These are phyloP conservation scores for Lasioglossum zephyrum DNA, from an alignment of 2,888 invertebrate species.

Conservation along the genomic window DNA sequence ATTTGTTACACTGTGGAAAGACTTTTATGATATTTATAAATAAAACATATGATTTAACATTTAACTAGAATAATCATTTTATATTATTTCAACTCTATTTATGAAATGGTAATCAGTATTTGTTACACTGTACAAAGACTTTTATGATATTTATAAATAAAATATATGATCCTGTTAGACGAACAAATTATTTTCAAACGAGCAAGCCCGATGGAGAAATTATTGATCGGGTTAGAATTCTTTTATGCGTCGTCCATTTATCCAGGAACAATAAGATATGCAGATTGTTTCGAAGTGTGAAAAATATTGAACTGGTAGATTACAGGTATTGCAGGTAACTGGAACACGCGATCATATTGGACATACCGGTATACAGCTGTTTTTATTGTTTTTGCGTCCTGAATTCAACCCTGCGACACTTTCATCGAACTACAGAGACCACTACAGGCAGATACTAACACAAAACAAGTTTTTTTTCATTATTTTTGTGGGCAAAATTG, in stretches of 20 bases:
- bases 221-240: background rate
- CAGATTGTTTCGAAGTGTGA: background rate
- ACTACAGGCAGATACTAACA: background rate
- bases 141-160: background rate
- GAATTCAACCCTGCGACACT: background rate
- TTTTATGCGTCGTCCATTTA: background rate
- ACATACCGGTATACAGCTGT: background rate
- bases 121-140: background rate
- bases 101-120: background rate
- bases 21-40: background rate
- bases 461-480: background rate
- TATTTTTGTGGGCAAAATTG: background rate
- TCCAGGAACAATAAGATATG: background rate
- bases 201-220: background rate
- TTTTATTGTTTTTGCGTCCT: background rate
- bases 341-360: background rate
- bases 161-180: background rate
- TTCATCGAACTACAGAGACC: background rate
- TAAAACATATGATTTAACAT: background rate
- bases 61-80: background rate
- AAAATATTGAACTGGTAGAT: background rate
- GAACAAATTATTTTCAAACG: background rate
- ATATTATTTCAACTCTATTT: background rate
- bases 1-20: background rate
- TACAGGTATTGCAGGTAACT: background rate